Conservation (phyloP, 2,797 vertebrate species). For the Bryconaethiops microstoma region DNA sequence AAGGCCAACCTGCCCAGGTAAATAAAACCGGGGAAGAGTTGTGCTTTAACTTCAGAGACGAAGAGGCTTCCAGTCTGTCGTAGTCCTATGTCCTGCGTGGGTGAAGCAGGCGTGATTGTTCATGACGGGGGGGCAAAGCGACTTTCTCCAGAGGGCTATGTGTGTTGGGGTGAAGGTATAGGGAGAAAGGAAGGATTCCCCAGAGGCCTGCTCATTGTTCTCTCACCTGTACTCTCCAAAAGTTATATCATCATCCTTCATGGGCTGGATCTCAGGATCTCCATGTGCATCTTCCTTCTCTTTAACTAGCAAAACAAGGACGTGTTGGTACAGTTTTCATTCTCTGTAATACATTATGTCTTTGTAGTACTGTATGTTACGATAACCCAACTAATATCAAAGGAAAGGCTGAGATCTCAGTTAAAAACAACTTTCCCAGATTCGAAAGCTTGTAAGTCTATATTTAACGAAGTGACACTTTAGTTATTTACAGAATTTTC, state of each 20-base stretch:
- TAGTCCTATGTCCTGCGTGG: conserved; percentile 30
- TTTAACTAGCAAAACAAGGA: conserved; percentile 82
- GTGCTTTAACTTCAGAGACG: conserved; percentile 38
- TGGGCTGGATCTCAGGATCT: conserved; percentile 97
- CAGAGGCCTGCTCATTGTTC: conserved; percentile 64
- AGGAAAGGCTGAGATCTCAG: neutral
- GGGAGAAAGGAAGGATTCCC: conserved; percentile 52
- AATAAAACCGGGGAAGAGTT: conserved; percentile 26
- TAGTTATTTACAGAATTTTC: too few species aligned
- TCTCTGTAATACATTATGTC: neutral
- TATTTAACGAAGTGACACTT: too few species aligned
- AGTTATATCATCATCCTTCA: conserved; percentile 98
- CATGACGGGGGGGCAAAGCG: conserved; percentile 17
- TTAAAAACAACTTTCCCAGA: neutral
- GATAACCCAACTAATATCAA: neutral
- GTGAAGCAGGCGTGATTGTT: conserved; percentile 49
- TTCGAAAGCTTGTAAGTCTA: too few species aligned
- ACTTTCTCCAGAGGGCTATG: conserved; percentile 58
- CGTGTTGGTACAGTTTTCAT: neutral
- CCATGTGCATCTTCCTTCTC: conserved; percentile 98
- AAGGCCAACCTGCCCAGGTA: conserved; percentile 7
- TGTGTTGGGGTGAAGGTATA: conserved; percentile 43
- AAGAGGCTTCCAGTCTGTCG: conserved; percentile 22
- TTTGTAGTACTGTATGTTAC: neutral
- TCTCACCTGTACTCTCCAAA: conserved; percentile 99